Evolutionary conservation across 2,888 invertebrate genomes (phyloP).

Genomic region (Acleris laterana): DNA sequence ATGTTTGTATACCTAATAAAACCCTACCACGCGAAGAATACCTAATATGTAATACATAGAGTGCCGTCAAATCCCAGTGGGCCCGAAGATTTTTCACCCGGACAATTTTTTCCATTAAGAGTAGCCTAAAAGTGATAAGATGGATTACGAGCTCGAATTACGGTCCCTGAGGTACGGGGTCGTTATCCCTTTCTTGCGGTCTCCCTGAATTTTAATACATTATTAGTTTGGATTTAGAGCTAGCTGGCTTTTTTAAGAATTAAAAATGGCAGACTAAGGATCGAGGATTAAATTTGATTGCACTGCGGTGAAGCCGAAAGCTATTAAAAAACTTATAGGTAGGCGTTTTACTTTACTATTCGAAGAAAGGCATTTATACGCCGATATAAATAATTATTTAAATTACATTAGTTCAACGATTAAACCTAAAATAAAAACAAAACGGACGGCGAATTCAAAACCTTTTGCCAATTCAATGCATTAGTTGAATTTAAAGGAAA

Average conservation of each 20-base stretch:
- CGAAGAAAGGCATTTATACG: no score
- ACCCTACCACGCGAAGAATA: not conserved
- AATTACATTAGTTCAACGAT: not conserved
- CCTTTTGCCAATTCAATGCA: constrained; percentile 49
- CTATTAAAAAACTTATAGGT: no score
- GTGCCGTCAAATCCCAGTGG: constrained; percentile 53
- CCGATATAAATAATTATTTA: not conserved
- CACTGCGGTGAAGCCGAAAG: not conserved
- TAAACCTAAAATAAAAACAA: constrained; percentile 12
- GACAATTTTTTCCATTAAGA: constrained; percentile 78
- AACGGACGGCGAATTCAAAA: constrained; percentile 14
- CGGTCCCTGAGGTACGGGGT: constrained; percentile 66
- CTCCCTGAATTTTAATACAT: constrained; percentile 45
- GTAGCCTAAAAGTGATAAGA: constrained; percentile 74
- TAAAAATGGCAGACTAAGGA: constrained; percentile 5
- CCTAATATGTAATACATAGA: constrained; percentile 46
- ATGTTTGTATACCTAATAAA: not conserved
- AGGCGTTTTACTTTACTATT: no score
- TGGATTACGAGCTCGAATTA: constrained; percentile 79
- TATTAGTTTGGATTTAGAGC: constrained; percentile 26
- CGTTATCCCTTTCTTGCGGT: constrained; percentile 64
- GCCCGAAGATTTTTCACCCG: constrained; percentile 60
- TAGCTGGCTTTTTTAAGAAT: constrained; percentile 11
- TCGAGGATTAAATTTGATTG: not conserved
- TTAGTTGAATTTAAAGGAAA: constrained; percentile 66